Base-by-base conservation (phyloP, 2,888 invertebrate genomes). In the Uloborus plumipes region DNA sequence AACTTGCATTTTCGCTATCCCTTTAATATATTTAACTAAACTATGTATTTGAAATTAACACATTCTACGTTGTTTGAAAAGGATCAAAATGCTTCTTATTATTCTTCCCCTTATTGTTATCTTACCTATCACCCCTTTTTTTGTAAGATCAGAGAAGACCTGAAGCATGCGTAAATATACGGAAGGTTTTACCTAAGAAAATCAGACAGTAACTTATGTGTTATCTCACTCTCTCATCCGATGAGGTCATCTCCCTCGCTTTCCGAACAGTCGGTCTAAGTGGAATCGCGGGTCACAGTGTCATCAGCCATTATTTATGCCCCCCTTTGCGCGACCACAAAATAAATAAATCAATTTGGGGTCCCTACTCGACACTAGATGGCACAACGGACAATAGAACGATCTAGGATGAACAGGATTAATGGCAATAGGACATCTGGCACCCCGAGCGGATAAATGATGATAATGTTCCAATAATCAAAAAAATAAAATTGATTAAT, bases 261-360 rank as follows among this genome's bases (percentile, higher is more conserved):
- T 22, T 13, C 31, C 55, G 55, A 26, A 75, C 47, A 49, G n/a
- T 67, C 31, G 47, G 26, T 59, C 18, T 59, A 62, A 75, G 74
- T 66, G 74, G 58, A 66, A 58, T 75, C 58, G 59, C 66, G 49
- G 66, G 66, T 75, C 66, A 74, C 58, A 50, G 47, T 65, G 74
- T 47, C 74, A 64, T 26, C 49, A 47, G 59, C 58, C 75, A 67
- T 75, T 67, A 67, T 66, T 74, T 75, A 66, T 75, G 31, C 31
- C 55, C 67, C 31, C 50, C n/a, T 15, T 22, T 66, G n/a, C 20
- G 47, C 47, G 50, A 66, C 76, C 76, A 39, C 53, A 69, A 69
- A 69, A 69, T 67, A 76, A 76, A 76, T 69, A 61, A 76, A 76
- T 76, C 69, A 76, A 58, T 66, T 75, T 66, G 2, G 50, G 66